Percentiles rank a stretch among this genome's conserved stretches.
Conservation (phyloP, 2,797 vertebrate genomes). For the Alectoris magna region DNA sequence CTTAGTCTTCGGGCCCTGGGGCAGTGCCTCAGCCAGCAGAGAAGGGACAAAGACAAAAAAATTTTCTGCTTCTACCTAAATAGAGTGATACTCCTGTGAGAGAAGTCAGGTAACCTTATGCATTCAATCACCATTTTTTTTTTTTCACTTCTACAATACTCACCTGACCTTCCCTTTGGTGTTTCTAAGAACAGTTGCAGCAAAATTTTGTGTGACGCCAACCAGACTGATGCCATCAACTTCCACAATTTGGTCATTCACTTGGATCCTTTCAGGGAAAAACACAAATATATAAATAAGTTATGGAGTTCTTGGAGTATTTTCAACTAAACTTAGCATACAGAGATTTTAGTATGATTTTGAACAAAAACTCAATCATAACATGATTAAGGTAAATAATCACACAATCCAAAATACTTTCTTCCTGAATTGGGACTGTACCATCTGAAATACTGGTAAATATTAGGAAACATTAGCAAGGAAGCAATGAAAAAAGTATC, state of each 20-base stretch:
- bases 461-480: neutral
- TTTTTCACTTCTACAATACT: slow-evolving; percentile 37
- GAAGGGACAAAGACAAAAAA: neutral
- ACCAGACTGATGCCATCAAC: slow-evolving; percentile 97
- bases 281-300: neutral
- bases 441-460: neutral
- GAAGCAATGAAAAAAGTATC: neutral
- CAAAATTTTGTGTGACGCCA: slow-evolving; percentile 98
- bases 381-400: neutral
- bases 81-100: neutral
- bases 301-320: neutral
- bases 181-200: slow-evolving; percentile 96
- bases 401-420: neutral
- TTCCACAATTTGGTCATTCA: slow-evolving; percentile 99
- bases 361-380: neutral
- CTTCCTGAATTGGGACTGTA: neutral
- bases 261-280: slow-evolving; percentile 87
- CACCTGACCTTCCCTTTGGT: slow-evolving; percentile 96
- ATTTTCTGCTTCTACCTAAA: neutral
- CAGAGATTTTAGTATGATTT: neutral
- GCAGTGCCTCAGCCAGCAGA: rapidly evolving
- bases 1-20: neutral
- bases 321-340: neutral
- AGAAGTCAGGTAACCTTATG: neutral
- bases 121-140: neutral